Base-by-base conservation (phyloP, 2,888 invertebrate species). In the Nineta flava region DNA sequence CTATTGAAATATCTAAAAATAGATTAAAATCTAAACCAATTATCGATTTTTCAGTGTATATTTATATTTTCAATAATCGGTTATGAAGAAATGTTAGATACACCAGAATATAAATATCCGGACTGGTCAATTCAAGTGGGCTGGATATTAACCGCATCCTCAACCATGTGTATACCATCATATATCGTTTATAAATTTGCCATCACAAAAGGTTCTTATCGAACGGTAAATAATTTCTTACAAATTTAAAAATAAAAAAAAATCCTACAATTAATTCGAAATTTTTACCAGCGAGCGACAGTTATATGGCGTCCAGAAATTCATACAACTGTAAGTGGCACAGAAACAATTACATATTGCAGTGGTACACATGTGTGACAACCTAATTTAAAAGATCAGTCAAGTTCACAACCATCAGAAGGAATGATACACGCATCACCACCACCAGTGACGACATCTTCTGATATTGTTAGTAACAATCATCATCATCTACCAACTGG, bases 1-100 rank as follows among this genome's bases (percentile, higher is more conserved):
- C n/a, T n/a, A n/a, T n/a, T n/a, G n/a, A n/a, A n/a, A n/a, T n/a
- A n/a, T n/a, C n/a, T n/a, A n/a, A n/a, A n/a, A n/a, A n/a, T n/a
- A n/a, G n/a, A n/a, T n/a, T n/a, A n/a, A n/a, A n/a, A n/a, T n/a
- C n/a, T n/a, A n/a, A n/a, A n/a, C n/a, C n/a, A 9, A 9, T 10
- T 10, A 32, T 9, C 10, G n/a, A 47, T 31, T 34, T 15, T 66
- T 19, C 62, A 83, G 83, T 70, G 79, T 12, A 83, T 93, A 53
- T 91, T 92, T 67, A 77, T 88, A 52, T 85, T 86, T 67, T 88
- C 88, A 0, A 72, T 92, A 54, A 65, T 85, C 59, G 79, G 82
- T 9, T 87, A 90, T 62, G 78, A 85, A 62, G 85, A 88, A 51
- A 81, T 90, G 79, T 68, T 88, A 55, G 78, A 80, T 26, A 80